Percentiles rank a stretch among this genome's conserved stretches.
Evolutionary conservation across 37 sponge, comb jelly and placozoan genomes (phyloP).

Genomic region (Geodia barretti): DNA sequence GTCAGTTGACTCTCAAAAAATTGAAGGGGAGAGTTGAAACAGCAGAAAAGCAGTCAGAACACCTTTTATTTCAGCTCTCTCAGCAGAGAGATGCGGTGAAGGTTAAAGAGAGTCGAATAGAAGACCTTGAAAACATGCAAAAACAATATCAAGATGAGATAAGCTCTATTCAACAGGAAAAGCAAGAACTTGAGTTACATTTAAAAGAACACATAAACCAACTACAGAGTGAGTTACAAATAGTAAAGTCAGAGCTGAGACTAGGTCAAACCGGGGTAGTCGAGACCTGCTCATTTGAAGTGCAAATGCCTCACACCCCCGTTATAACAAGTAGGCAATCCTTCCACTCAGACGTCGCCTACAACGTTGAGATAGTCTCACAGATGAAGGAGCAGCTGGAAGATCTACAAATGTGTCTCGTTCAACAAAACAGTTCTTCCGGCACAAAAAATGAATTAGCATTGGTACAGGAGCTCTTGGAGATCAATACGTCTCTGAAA

Average conservation of each 20-base stretch:
- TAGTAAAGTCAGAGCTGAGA: neutral
- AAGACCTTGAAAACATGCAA: too few relatives aligned
- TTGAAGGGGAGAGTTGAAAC: neutral
- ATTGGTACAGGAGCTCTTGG: neutral
- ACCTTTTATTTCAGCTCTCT: neutral
- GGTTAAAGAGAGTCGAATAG: neutral
- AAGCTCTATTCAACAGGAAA: neutral
- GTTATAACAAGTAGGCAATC: neutral
- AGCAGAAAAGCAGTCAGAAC: neutral
- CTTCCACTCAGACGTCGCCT: neutral
- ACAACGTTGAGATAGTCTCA: constrained; percentile 24
- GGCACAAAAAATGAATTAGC: neutral
- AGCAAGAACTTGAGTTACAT: neutral
- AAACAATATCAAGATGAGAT: neutral
- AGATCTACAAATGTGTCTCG: constrained; percentile 26
- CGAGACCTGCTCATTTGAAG: neutral
- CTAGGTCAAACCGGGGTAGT: too few relatives aligned
- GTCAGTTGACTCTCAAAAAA: neutral
- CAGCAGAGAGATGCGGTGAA: neutral
- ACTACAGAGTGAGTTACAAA: neutral
- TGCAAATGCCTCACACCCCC: neutral
- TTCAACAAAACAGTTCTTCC: neutral
- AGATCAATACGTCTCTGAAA: neutral
- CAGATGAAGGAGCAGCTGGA: constrained; percentile 60
- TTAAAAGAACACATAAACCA: neutral